A percentile compares a stretch with the other conserved stretches of the same genome.
phyloP scores from a whole-genome alignment of 1,140 invertebrate genomes.

The Drosophila arizonae region DNA sequence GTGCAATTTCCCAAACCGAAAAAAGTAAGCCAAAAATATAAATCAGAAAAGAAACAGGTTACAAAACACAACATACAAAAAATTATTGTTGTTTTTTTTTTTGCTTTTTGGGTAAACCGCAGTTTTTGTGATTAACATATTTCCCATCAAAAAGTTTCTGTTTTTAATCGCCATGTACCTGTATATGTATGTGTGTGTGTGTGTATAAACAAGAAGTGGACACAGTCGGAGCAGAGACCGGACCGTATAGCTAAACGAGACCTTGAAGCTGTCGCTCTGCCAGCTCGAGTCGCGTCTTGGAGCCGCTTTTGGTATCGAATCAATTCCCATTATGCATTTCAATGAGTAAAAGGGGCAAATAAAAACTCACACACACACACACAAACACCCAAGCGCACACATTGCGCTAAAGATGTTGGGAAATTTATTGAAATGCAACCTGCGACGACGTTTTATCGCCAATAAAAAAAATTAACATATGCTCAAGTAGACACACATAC shows the following conservation, averaged over 20 bases:
- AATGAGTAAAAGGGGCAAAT: slow-evolving; percentile 48
- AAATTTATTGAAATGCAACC: slow-evolving; percentile 62
- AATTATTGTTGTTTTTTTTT: slow-evolving; percentile 5
- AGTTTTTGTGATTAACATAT: slow-evolving; percentile 76
- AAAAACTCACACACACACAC: slow-evolving; percentile 11
- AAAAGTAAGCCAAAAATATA: slow-evolving; percentile 73
- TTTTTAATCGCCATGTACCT: slow-evolving; percentile 59
- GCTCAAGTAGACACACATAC: slow-evolving; percentile 9
- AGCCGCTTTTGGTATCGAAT: slow-evolving; percentile 45
- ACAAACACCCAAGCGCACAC: too few species aligned
- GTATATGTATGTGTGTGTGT: slow-evolving; percentile 22
- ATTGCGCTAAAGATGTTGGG: slow-evolving; percentile 15
- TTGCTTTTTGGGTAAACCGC: slow-evolving; percentile 34
- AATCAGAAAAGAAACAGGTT: slow-evolving; percentile 76
- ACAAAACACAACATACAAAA: slow-evolving; percentile 38
- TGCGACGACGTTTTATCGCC: slow-evolving; percentile 55
- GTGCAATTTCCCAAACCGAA: slow-evolving; percentile 60
- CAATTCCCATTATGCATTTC: slow-evolving; percentile 56
- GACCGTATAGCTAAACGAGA: slow-evolving; percentile 50
- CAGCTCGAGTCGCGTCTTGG: slow-evolving; percentile 11
- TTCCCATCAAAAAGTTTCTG: slow-evolving; percentile 68
- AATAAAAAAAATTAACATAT: slow-evolving; percentile 66
- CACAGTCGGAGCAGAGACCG: slow-evolving; percentile 38
- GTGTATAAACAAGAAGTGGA: slow-evolving; percentile 71
- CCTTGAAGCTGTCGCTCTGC: slow-evolving; percentile 62